phyloP scores from a whole-genome alignment of 2,797 vertebrate genomes.

The Varecia variegata region DNA sequence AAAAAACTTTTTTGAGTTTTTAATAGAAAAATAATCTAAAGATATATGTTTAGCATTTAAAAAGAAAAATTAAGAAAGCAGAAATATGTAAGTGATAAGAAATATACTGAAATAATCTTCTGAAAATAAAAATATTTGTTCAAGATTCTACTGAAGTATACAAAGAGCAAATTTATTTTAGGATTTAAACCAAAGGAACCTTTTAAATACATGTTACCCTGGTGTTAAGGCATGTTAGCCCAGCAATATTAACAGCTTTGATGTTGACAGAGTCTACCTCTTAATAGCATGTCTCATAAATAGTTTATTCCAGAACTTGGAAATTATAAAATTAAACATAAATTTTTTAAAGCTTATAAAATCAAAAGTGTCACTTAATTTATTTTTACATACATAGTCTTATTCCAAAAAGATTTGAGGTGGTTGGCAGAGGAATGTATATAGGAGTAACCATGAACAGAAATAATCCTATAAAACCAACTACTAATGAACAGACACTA shows the following conservation, averaged over 20 bases:
- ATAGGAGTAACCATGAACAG: not conserved
- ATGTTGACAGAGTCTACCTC: not conserved
- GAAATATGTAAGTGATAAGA: conserved; percentile 38
- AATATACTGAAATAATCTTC: conserved; percentile 30
- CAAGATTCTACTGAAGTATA: not conserved
- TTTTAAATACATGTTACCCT: conserved; percentile 6
- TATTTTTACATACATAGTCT: not conserved
- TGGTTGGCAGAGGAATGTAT: not conserved
- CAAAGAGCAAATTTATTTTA: not conserved
- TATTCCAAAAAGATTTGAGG: not conserved
- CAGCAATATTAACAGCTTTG: not conserved
- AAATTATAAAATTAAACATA: conserved; percentile 37
- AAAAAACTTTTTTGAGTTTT: not conserved
- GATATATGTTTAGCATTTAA: not conserved
- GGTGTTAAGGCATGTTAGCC: not conserved
- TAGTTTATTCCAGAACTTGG: not conserved
- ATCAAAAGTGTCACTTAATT: not conserved
- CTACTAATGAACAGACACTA: not conserved
- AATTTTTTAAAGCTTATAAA: not conserved
- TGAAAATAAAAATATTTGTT: conserved; percentile 38
- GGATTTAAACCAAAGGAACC: not conserved
- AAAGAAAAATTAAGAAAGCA: not conserved
- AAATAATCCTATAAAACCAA: not conserved
- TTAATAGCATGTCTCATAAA: not conserved
- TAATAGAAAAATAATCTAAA: not conserved